Conservation (phyloP, 2,113 vertebrate species). For the Rhea americana region DNA sequence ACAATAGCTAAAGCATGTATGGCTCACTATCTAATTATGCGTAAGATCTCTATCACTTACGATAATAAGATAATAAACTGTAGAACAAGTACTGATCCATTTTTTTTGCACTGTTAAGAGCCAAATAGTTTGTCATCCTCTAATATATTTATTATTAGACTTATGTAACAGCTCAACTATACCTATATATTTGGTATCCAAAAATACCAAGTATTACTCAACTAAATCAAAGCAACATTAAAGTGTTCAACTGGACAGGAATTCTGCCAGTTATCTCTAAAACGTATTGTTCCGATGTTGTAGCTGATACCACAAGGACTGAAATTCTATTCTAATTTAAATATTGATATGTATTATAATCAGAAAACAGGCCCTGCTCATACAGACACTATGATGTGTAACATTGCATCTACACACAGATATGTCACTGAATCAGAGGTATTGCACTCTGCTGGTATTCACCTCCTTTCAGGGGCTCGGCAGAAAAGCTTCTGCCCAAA, state of each 20-base stretch:
- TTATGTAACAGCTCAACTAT: not conserved
- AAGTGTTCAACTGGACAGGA: not conserved
- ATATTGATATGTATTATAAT: not conserved
- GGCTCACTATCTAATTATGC: not conserved
- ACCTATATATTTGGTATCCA: not conserved
- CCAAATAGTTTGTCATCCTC: not conserved
- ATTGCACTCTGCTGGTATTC: not conserved
- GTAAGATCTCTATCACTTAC: not conserved
- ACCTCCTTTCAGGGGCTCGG: not conserved
- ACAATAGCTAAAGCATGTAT: not conserved
- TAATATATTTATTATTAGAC: not conserved
- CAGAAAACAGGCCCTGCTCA: not conserved
- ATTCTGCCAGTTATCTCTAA: not conserved
- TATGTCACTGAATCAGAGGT: not conserved
- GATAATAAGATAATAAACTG: not conserved
- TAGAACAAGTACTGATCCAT: not conserved
- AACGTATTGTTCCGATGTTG: not conserved
- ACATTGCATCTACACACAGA: too few relatives aligned
- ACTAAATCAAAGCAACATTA: not conserved
- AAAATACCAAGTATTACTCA: not conserved
- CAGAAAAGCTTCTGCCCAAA: not conserved
- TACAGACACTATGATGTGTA: fast-evolving
- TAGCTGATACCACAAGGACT: not conserved
- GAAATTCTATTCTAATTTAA: not conserved
- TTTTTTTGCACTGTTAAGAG: not conserved